These are phyloP conservation scores for Sinosuthora webbiana DNA, from an alignment of 2,113 vertebrate species.

Conservation along the genomic window DNA sequence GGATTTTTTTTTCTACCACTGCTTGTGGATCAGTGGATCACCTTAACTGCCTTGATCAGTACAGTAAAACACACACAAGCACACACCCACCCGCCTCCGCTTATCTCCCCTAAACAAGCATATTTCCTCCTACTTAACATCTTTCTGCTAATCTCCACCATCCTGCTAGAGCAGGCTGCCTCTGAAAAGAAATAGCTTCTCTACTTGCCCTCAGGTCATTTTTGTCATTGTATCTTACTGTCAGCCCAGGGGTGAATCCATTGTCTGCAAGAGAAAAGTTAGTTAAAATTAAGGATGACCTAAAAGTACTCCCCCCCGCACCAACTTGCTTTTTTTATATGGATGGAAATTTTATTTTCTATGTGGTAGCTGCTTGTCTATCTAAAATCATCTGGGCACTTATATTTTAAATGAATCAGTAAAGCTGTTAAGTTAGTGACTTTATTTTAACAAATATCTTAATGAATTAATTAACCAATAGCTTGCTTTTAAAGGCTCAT, in stretches of 20 bases:
- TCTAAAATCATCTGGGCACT: neutral
- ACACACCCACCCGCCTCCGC: neutral
- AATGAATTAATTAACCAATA: neutral
- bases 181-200: neutral
- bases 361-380: neutral
- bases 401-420: neutral
- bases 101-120: conserved; percentile 40
- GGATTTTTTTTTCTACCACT: neutral
- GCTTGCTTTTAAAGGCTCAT: neutral
- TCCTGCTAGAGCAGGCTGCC: conserved; percentile 12
- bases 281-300: neutral
- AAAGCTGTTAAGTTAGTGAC: neutral
- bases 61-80: neutral
- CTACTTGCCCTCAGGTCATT: neutral
- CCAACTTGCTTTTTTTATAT: neutral
- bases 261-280: neutral
- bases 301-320: neutral
- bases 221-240: neutral
- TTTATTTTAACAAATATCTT: neutral
- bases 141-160: conserved; percentile 33
- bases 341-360: neutral
- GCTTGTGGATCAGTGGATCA: neutral
- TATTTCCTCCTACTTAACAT: conserved; percentile 40
- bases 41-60: neutral
- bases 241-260: neutral